Conservation (phyloP, 2,797 vertebrate species). For the Glossophaga mutica region DNA sequence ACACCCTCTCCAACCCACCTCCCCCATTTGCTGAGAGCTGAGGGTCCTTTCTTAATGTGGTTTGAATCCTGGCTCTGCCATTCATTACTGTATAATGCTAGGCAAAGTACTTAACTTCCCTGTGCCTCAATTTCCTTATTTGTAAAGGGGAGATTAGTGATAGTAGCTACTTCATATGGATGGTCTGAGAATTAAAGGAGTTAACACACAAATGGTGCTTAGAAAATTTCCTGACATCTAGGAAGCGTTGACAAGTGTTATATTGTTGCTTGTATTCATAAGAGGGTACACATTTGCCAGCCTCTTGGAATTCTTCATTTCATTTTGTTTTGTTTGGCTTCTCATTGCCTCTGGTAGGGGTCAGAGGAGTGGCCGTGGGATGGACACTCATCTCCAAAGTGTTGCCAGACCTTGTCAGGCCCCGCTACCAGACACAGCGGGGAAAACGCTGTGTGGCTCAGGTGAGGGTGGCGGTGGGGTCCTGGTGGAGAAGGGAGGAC, state of each 20-base stretch:
- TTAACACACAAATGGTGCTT: not conserved
- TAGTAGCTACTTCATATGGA: not conserved
- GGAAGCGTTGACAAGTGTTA: not conserved
- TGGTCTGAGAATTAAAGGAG: not conserved
- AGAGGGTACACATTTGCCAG: not conserved
- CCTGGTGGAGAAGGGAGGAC: not conserved
- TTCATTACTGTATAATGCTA: not conserved
- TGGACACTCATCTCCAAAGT: not conserved
- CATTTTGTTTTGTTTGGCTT: not conserved
- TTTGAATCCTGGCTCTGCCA: not conserved
- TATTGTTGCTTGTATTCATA: not conserved
- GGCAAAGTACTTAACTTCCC: not conserved
- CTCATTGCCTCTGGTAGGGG: not conserved
- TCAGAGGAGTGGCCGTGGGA: not conserved
- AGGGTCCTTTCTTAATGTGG: not conserved
- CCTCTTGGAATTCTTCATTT: not conserved
- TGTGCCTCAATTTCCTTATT: not conserved
- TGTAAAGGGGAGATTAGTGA: not conserved
- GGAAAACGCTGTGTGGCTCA: not conserved
- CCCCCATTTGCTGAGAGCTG: not conserved
- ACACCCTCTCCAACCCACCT: rapidly evolving
- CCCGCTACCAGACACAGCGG: not conserved
- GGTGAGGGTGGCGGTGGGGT: not conserved
- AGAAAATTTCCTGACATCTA: not conserved
- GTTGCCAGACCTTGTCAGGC: not conserved